Evolutionary conservation across 2,797 vertebrate genomes (phyloP), one percentile per base, ranked within the genome.

Genomic region (Poecilia picta): DNA sequence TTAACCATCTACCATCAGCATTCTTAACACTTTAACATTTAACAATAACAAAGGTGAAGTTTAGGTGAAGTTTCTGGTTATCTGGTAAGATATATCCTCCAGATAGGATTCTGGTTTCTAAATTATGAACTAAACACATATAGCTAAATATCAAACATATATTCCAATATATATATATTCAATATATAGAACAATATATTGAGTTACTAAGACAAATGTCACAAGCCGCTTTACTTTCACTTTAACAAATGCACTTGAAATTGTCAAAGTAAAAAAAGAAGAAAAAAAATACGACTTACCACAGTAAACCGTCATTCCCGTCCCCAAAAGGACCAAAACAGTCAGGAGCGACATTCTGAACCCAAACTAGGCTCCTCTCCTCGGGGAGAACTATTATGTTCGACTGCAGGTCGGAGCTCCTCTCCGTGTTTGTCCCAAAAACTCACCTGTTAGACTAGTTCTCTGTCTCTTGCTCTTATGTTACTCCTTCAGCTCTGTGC

Each of bases 241-340:
- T 66, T 39, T 66, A 39, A 25, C 3, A 66, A 66, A 39, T 3
- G 0, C 8, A 20, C 28, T 16, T 8, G 18, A 23, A 23, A 51
- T 6, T 12, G 31, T 8, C 64, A 23, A 66, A 49, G 23, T 4
- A 11, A 11, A 11, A 33, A 49, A 23, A 10, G 7, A 31, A 4
- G 28, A n/a, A 28, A 28, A n/a, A 5, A 11, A 5, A 2, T 3
- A 8, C 1, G 0, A 74, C 73, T 74, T 45, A 74, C 73, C 73
- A 0, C 73, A 12, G 25, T 12, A 59, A 1, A 59, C 53, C 0
- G 4, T 28, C n/a, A 31, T 2, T 13, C 53, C 73, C 11, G 73
- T 28, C 25, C 73, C 73, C 73, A 74, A 45, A 57, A 74, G 53
- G 53, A 59, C 73, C 25, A 74, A 45, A 45, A 59, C 25, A 16